Conservation (phyloP, 2,797 vertebrate genomes). For the Petrocephalus sullivani region DNA sequence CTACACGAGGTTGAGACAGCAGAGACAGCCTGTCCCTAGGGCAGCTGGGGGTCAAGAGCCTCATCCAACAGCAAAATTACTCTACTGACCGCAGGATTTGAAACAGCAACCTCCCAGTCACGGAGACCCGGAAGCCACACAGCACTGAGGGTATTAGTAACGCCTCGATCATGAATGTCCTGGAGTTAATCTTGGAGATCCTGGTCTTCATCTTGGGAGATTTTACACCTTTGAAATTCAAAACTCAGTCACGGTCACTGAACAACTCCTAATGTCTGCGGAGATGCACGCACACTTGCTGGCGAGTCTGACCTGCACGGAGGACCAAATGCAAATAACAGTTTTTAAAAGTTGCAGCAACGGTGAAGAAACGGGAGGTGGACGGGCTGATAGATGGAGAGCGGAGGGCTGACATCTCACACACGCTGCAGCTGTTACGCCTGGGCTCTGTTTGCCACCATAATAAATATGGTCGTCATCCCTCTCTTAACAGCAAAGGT, state of each 20-base stretch:
- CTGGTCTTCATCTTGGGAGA: not conserved
- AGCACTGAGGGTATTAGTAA: not conserved
- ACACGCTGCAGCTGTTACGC: not conserved
- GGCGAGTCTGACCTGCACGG: not conserved
- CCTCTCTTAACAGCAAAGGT: not conserved
- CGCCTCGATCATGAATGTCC: not conserved
- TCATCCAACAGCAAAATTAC: not conserved
- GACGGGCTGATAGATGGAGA: not conserved
- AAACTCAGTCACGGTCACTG: not conserved
- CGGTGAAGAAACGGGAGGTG: not conserved
- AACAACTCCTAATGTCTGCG: not conserved
- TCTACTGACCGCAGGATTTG: not conserved
- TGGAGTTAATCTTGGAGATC: not conserved
- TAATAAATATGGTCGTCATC: not conserved
- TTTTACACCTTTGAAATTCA: not conserved
- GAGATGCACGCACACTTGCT: not conserved
- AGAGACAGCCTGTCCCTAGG: not conserved
- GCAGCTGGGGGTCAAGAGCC: not conserved
- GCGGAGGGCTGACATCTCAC: not conserved
- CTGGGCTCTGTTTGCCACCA: not conserved
- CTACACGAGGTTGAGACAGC: not conserved
- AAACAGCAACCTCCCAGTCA: not conserved
- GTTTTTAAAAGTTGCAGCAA: not conserved
- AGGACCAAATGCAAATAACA: not conserved
- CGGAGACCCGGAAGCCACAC: not conserved